Evolutionary conservation across 2,113 vertebrate genomes (phyloP).

Genomic region (Pithys albifrons): DNA sequence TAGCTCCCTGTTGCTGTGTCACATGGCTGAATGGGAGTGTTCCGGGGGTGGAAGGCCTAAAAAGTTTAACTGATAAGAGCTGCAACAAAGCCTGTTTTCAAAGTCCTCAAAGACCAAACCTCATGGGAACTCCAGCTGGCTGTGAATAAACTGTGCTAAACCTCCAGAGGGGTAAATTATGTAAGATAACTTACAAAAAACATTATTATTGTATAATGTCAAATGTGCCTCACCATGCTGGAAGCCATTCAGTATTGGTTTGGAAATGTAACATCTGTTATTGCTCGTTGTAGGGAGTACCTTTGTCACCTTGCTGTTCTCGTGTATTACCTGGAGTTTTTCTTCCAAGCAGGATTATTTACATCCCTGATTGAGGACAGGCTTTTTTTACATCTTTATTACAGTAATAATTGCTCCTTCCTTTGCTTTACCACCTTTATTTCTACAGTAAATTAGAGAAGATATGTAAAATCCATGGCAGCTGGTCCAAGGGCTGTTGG

Average conservation of each 20-base stretch:
- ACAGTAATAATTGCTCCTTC: neutral
- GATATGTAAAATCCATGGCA: neutral
- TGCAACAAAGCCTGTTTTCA: neutral
- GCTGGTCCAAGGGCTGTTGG: neutral
- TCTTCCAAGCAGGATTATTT: neutral
- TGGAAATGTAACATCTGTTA: neutral
- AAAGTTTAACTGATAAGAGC: neutral
- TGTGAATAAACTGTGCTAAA: neutral
- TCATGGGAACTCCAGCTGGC: neutral
- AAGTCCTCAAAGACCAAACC: rapidly evolving
- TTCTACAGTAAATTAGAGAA: neutral
- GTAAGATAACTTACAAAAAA: neutral
- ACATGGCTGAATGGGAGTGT: neutral
- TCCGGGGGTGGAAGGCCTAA: neutral
- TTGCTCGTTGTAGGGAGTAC: neutral
- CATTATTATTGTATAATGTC: neutral
- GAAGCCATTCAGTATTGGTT: neutral
- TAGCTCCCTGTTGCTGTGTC: rapidly evolving
- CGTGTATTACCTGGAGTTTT: neutral
- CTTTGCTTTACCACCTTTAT: neutral
- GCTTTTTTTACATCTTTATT: neutral
- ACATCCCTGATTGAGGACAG: neutral
- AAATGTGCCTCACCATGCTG: neutral
- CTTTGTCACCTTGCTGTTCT: neutral
- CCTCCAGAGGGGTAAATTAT: neutral